Evolutionary conservation across 2,113 vertebrate species (phyloP), one percentile per base, ranked within the genome.

Genomic region (Echinops telfairi): DNA sequence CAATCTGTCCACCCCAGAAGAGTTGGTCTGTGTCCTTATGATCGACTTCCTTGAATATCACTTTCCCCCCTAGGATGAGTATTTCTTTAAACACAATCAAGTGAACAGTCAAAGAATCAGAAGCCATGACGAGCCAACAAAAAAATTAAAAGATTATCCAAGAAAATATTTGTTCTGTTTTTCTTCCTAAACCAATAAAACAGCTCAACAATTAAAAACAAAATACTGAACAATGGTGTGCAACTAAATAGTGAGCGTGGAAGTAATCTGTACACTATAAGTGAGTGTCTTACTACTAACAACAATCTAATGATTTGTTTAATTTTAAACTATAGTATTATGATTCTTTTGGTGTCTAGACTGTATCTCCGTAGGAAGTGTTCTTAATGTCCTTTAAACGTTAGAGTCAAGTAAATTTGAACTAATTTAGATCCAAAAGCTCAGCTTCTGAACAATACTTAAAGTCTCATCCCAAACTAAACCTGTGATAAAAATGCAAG

Each of bases 71-170:
- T 27, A 43, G 0, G 0, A 66, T 66, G 9, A 66, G 60, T 62
- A 15, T 40, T 92, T 93, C 23, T 43, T 16, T 70, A 79, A 31
- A 12, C 10, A 84, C 89, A 94, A n/a, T 57, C 91, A 95, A 91
- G 10, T 17, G 1, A 60, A 43, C 15, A 23, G 4, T 87, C 40
- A 87, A 93, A 96, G 12, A 92, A 80, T 88, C 66, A 84, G 19
- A 8, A 22, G 83, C n/a, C 3, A 77, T 70, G 85, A 68, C 43
- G 2, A 60, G 27, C 0, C 9, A 88, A 94, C 22, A 88, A 73
- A 27, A 76, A 77, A 43, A 53, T 7, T 31, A 79, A 40, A 73
- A 91, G 47, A 7, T 62, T 58, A 68, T 70, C 38, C 27, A 89
- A 75, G 79, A 11, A 80, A 0, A 81, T 9, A 53, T 75, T 70